Percentiles rank a stretch among this genome's conserved stretches.
Conservation (phyloP, 2,797 vertebrate genomes). For the Lepus townsendii region DNA sequence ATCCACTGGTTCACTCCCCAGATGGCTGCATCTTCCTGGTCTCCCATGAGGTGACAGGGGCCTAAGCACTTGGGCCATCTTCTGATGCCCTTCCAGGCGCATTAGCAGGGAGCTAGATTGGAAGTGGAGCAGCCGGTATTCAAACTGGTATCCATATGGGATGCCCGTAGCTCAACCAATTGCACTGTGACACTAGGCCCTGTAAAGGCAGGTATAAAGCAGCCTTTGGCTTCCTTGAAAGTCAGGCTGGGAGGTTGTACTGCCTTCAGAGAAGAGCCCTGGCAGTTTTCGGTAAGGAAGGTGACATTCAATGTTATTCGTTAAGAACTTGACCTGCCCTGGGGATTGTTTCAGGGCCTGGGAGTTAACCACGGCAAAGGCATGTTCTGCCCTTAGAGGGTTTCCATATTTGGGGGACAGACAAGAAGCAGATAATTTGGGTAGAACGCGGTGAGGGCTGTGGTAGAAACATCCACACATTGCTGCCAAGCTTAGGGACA, state of each 20-base stretch:
- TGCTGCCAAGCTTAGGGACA: not conserved
- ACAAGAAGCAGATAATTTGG: not conserved
- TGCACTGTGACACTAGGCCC: too few relatives aligned
- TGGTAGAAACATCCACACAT: not conserved
- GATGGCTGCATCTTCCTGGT: too few relatives aligned
- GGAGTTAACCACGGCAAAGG: not conserved
- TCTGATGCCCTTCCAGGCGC: too few relatives aligned
- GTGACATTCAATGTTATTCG: not conserved
- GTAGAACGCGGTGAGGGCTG: not conserved
- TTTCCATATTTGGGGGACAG: not conserved
- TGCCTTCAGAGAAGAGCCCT: not conserved
- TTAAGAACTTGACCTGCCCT: accelerated
- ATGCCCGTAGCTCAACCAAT: too few relatives aligned
- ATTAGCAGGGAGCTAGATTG: too few relatives aligned
- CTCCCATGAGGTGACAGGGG: too few relatives aligned
- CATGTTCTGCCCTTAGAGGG: not conserved
- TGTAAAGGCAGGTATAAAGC: not conserved
- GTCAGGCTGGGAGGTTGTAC: not conserved
- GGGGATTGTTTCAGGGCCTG: too few relatives aligned
- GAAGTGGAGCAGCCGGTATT: too few relatives aligned
- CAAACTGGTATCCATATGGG: too few relatives aligned
- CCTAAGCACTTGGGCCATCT: too few relatives aligned
- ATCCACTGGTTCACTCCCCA: too few relatives aligned
- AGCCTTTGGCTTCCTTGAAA: not conserved
- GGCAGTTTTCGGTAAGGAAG: not conserved